These are phyloP conservation scores for Sisor rabdophorus DNA, from an alignment of 2,113 vertebrate species.

Conservation along the genomic window DNA sequence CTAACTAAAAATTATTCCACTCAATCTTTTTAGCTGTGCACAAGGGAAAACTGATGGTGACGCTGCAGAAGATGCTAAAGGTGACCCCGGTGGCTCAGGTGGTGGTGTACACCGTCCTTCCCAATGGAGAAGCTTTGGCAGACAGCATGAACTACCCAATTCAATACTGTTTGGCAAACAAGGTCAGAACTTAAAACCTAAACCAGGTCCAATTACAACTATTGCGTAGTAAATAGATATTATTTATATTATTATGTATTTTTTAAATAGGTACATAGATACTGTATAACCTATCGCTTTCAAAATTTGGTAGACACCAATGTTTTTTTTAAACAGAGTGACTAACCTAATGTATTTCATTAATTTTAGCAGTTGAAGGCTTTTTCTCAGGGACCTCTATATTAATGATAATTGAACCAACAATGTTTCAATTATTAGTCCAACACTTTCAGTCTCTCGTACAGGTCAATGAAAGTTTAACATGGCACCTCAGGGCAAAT, in stretches of 20 bases:
- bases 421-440: too few species aligned
- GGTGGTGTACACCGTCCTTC: slow-evolving; percentile 73
- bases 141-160: slow-evolving; percentile 73
- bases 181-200: slow-evolving; percentile 63
- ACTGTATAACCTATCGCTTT: background rate
- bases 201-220: background rate
- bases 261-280: background rate
- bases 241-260: background rate
- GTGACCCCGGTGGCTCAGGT: slow-evolving; percentile 76
- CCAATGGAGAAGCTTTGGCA: slow-evolving; percentile 71
- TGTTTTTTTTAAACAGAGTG: background rate
- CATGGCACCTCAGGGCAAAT: too few species aligned
- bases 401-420: too few species aligned
- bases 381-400: too few species aligned
- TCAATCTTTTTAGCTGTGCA: slow-evolving; percentile 53
- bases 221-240: background rate
- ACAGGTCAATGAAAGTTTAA: too few species aligned
- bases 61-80: slow-evolving; percentile 56
- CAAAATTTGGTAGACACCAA: background rate
- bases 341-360: too few species aligned
- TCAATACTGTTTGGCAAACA: slow-evolving; percentile 77
- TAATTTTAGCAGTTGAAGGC: too few species aligned
- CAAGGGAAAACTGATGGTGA: slow-evolving; percentile 65
- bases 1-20: too few species aligned
- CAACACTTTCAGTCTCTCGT: too few species aligned